Base-by-base conservation (phyloP, 2,113 vertebrate species). In the Colistium nudipinnis region DNA sequence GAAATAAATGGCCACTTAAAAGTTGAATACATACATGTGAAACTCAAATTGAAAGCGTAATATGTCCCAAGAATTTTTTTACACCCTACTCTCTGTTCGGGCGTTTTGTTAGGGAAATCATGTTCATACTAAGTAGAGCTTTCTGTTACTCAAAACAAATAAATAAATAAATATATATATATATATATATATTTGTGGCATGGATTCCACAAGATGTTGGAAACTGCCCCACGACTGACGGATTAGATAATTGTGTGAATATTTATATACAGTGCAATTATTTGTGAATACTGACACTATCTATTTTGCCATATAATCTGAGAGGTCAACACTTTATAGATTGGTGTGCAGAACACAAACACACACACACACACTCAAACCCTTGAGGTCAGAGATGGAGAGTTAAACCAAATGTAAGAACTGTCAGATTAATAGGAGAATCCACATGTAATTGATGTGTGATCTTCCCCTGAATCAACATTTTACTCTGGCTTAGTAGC, bases 401-500 rank as follows among this genome's bases (percentile, higher is more conserved):
- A 54, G 62, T 74, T 60, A 64, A 70, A 39, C 19, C 39, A 53
- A 60, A 80, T 31, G 35, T 71, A 44, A 75, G 36, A 73, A 44
- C 53, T 36, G 28, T 0, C 9, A 67, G 54, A 84, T 79, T 81
- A 87, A 52, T 45, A 67, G 45, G 6, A 64, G 64, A 84, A 60
- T 74, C 60, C 49, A 54, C 45, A 9, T 48, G 35, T 86, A 89
- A 84, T 78, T 86, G 68, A 4, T 75, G 65, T 82, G 68, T 76
- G 80, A 87, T 74, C 41, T 59, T 66, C 49, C 25, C 49, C 45
- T 84, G 62, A 86, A 81, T 87, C 76, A 81, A 83, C 80, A 87
- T 85, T 84, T 86, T 63, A 74, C 54, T 72, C 16, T 51, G 45
- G 62, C 66, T 83, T 74, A 70, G 59, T 45, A 62, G 62, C 73